Evolutionary conservation across 2,113 vertebrate genomes (phyloP).

Genomic region (Erinaceus europaeus): DNA sequence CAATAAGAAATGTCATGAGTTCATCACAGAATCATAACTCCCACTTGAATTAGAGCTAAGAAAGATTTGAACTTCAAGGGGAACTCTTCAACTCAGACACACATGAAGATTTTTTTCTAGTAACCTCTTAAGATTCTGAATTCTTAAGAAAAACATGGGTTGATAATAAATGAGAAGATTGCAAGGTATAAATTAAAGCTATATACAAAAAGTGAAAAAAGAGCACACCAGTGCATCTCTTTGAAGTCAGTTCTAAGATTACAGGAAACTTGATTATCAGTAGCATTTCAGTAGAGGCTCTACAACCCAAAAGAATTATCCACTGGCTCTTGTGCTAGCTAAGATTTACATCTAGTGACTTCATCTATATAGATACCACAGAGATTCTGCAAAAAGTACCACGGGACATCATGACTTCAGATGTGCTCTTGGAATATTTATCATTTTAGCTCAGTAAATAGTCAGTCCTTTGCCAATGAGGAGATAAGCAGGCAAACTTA

Average conservation of each 20-base stretch:
- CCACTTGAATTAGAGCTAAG: constrained; percentile 70
- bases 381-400: neutral
- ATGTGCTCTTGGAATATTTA: constrained; percentile 42
- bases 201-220: neutral
- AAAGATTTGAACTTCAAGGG: constrained; percentile 68
- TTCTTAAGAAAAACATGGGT: neutral
- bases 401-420: constrained; percentile 6
- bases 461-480: neutral
- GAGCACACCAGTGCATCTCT: neutral
- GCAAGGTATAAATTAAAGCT: neutral
- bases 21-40: constrained; percentile 80
- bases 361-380: neutral
- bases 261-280: neutral
- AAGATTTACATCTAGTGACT: constrained; percentile 23
- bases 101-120: constrained; percentile 26
- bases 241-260: constrained; percentile 5
- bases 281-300: constrained; percentile 19
- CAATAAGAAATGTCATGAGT: constrained; percentile 82
- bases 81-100: constrained; percentile 52
- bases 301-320: constrained; percentile 41
- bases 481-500: neutral
- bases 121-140: constrained; percentile 40
- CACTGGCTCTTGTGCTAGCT: neutral
- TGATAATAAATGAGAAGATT: neutral
- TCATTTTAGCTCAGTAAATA: constrained; percentile 38